Conservation (phyloP, 2,797 vertebrate genomes). For the Poecilia velifera region DNA sequence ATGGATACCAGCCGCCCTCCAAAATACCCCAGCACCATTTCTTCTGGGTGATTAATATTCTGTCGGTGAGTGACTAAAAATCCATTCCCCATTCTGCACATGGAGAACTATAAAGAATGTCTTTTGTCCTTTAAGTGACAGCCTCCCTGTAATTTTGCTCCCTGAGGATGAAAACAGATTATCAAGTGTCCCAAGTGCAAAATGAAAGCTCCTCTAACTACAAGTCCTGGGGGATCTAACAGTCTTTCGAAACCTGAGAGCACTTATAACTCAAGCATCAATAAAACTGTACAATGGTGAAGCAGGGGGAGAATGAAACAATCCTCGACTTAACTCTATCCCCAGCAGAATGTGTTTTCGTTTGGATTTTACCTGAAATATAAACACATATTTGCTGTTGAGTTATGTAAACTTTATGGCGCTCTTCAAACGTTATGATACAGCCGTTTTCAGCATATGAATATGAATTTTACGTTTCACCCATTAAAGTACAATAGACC, state of each 20-base stretch:
- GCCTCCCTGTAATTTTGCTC: background rate
- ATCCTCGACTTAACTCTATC: background rate
- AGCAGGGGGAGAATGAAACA: background rate
- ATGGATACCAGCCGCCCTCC: background rate
- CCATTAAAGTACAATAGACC: background rate
- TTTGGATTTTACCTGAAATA: background rate
- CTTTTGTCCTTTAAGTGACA: constrained; percentile 3
- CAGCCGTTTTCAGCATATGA: background rate
- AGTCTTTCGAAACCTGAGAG: background rate
- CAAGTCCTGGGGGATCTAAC: background rate
- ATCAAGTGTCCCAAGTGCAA: background rate
- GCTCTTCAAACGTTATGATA: background rate
- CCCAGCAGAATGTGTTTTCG: background rate
- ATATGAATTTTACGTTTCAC: background rate
- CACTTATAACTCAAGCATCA: background rate
- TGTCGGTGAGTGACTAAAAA: background rate
- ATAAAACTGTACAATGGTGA: background rate
- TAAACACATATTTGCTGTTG: background rate
- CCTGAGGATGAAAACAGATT: constrained; percentile 2
- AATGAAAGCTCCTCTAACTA: background rate
- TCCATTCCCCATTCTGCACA: background rate
- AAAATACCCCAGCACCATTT: background rate
- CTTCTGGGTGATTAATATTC: background rate
- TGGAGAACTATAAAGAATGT: background rate
- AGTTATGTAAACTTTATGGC: background rate